A percentile compares a stretch with the other conserved stretches of the same genome.
Evolutionary conservation across 1,140 invertebrate genomes (phyloP).

Genomic region (Neuroterus valhalla): DNA sequence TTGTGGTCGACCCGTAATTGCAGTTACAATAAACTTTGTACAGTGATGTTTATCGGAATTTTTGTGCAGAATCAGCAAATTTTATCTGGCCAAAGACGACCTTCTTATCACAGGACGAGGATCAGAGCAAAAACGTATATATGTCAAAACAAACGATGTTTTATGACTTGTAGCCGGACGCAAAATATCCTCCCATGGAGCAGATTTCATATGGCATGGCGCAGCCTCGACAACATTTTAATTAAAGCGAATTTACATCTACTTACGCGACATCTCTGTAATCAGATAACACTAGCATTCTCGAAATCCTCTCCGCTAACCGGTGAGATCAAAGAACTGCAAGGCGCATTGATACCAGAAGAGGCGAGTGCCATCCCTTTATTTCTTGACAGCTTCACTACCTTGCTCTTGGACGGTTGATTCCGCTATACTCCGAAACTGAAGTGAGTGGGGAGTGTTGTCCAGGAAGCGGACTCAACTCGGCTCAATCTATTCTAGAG

Average conservation of each 20-base stretch:
- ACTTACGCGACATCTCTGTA: conserved; percentile 59
- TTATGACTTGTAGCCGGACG: conserved; percentile 6
- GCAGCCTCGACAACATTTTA: conserved; percentile 48
- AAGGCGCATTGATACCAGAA: conserved; percentile 57
- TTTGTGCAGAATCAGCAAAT: not conserved
- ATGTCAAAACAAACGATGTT: conserved; percentile 22
- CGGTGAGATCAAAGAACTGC: conserved; percentile 57
- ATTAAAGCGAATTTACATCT: conserved; percentile 59
- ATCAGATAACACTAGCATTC: conserved; percentile 62
- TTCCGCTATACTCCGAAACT: conserved; percentile 61
- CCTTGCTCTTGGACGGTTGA: conserved; percentile 59
- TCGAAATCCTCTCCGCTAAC: conserved; percentile 58
- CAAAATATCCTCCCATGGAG: conserved; percentile 13
- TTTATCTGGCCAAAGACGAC: not conserved
- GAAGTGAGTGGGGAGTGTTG: conserved; percentile 65
- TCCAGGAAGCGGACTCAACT: conserved; percentile 62
- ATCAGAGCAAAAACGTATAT: conserved; percentile 13
- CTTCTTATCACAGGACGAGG: not conserved
- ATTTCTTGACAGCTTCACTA: conserved; percentile 65
- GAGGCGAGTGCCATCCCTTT: conserved; percentile 54
- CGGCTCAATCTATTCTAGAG: conserved; percentile 54
- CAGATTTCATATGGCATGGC: conserved; percentile 3
- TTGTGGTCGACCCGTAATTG: too few relatives aligned
- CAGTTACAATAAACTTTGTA: too few relatives aligned
- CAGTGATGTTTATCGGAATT: too few relatives aligned